phyloP scores from a whole-genome alignment of 2,888 invertebrate genomes.

The Chromoteleia sp. region DNA sequence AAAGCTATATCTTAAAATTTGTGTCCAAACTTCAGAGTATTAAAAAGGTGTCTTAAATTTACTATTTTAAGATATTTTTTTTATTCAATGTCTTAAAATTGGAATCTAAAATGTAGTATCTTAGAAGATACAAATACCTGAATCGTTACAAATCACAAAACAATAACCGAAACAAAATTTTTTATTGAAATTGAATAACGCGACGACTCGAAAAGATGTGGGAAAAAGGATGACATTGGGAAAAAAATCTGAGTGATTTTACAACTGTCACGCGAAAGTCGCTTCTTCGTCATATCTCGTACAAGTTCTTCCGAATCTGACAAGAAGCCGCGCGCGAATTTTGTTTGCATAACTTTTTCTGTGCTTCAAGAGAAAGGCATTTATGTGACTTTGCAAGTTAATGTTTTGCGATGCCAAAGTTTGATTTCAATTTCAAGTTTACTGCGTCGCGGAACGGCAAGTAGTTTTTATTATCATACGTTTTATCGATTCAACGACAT shows the following conservation, averaged over 20 bases:
- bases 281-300: background rate
- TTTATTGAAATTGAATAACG: background rate
- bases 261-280: background rate
- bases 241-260: conserved; percentile 1
- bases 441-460: background rate
- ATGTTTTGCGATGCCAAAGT: conserved; percentile 36
- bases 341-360: conserved; percentile 23
- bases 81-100: no score
- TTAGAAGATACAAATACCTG: no score
- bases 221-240: background rate
- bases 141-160: no score
- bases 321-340: conserved; percentile 1
- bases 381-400: conserved; percentile 30
- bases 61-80: no score
- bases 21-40: no score
- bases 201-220: background rate
- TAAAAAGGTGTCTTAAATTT: no score
- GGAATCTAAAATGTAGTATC: no score
- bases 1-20: no score
- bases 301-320: background rate
- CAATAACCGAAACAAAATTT: no score
- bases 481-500: conserved; percentile 14
- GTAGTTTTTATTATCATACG: conserved; percentile 29
- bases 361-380: conserved; percentile 12
- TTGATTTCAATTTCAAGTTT: conserved; percentile 44